phyloP scores from a whole-genome alignment of 2,797 vertebrate species.

The Brotula barbata region DNA sequence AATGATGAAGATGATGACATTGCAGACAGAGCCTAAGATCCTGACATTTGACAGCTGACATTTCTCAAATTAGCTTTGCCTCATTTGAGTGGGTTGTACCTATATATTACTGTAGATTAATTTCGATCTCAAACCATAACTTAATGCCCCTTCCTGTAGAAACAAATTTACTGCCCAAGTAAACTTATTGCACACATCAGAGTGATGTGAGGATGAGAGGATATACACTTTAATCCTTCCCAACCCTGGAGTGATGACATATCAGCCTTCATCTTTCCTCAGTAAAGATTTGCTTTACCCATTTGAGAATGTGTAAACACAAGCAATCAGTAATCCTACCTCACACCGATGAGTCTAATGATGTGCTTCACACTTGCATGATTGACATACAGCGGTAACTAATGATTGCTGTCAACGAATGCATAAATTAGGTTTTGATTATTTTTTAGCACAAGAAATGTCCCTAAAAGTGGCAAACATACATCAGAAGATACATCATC shows the following conservation, averaged over 20 bases:
- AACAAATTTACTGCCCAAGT: conserved; percentile 32
- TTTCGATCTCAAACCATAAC: background rate
- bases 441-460: no score
- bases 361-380: conserved; percentile 27
- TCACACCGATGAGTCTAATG: conserved; percentile 32
- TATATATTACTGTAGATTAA: no score
- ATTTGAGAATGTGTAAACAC: conserved; percentile 42
- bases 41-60: no score
- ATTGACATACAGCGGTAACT: conserved; percentile 11
- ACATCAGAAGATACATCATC: no score
- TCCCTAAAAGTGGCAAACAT: no score
- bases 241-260: conserved; percentile 48
- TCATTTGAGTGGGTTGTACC: no score
- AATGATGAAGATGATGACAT: no score
- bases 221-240: conserved; percentile 30
- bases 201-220: conserved; percentile 58
- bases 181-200: conserved; percentile 45
- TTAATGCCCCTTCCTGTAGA: conserved; percentile 15
- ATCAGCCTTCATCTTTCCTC: conserved; percentile 44
- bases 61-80: no score
- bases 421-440: no score
- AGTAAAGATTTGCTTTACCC: conserved; percentile 23
- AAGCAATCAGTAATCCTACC: conserved; percentile 52
- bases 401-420: no score
- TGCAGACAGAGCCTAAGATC: no score